Conservation (phyloP, 2,888 invertebrate genomes). For the Phragmatobia fuliginosa region DNA sequence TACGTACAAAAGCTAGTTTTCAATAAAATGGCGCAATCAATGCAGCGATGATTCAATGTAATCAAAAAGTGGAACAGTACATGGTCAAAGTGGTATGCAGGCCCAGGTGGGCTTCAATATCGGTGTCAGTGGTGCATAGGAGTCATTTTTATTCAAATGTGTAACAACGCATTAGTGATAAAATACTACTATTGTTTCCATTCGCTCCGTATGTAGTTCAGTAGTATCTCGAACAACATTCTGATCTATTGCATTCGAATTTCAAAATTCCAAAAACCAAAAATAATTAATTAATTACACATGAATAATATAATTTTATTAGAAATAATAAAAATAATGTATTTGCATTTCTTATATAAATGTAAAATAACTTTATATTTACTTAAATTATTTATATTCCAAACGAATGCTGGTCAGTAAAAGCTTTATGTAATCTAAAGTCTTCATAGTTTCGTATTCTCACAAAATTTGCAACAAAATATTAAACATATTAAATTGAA, state of each 20-base stretch:
- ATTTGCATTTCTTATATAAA: too few relatives aligned
- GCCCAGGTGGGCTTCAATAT: conserved; percentile 30
- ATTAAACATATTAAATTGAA: too few relatives aligned
- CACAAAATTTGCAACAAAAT: too few relatives aligned
- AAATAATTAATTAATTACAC: too few relatives aligned
- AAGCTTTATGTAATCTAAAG: too few relatives aligned
- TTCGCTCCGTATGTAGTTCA: too few relatives aligned
- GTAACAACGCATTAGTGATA: conserved; percentile 36
- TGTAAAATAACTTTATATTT: too few relatives aligned
- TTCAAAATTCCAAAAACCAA: not conserved
- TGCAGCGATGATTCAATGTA: conserved; percentile 29
- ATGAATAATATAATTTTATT: too few relatives aligned
- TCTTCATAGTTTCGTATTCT: too few relatives aligned
- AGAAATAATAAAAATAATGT: too few relatives aligned
- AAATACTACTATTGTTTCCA: conserved; percentile 34
- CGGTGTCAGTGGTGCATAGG: conserved; percentile 41
- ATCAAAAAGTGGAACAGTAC: conserved; percentile 50
- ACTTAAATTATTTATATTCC: too few relatives aligned
- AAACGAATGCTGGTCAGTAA: too few relatives aligned
- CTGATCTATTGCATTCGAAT: not conserved
- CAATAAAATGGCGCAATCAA: conserved; percentile 6
- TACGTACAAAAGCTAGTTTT: not conserved
- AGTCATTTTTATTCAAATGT: conserved; percentile 29
- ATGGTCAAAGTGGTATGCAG: conserved; percentile 52
- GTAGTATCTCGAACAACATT: not conserved